Evolutionary conservation across 1,140 invertebrate genomes (phyloP), one percentile per base, ranked within the genome.

Genomic region (Caerostris extrusa): DNA sequence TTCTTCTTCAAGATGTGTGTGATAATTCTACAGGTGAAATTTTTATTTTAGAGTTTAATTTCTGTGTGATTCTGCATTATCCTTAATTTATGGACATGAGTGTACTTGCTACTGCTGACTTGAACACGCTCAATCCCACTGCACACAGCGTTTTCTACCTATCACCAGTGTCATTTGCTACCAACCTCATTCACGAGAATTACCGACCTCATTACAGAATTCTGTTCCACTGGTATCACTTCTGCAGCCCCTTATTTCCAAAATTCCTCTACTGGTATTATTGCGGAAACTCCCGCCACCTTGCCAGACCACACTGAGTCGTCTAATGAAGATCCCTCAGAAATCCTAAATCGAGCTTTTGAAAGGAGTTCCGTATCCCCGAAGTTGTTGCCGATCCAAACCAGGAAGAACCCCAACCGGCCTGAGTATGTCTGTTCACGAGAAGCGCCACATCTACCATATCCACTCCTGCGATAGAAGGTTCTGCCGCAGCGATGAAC

Each of bases 391-490:
- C 98, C 98, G 0, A 98, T 99, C 0, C 99, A 99, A 96, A 98
- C 98, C 4, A 96, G 99, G 83, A 99, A 99, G 95, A 99, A 99
- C 96, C 99, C 99, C 0, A 99, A 99, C 96, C 96, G 99, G 87
- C 99, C 99, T 10, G 99, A 99, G 99, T 96, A 99, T 99, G 3
- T 99, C 99, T 1, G 98, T 99, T 4, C 99, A 99, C 96, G 99
- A 99, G 96, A 96, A 99, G 14, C 99, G 99, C 0, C 99, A 99
- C 96, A 98, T 99, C n/a, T 99, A 99, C 96, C 99, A 99, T 0
- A 98, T 99, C 2, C 98, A 99, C 95, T 98, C 98, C 95, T 99
- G 99, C 96, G 99, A 99, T 96, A 97, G 99, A 57, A 97, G 99
- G 87, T 99, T 99, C 96, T 99, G 98, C 12, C 97, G 99, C 90